Base-by-base conservation (phyloP, 2,113 vertebrate genomes). In the Chaetops frenatus region DNA sequence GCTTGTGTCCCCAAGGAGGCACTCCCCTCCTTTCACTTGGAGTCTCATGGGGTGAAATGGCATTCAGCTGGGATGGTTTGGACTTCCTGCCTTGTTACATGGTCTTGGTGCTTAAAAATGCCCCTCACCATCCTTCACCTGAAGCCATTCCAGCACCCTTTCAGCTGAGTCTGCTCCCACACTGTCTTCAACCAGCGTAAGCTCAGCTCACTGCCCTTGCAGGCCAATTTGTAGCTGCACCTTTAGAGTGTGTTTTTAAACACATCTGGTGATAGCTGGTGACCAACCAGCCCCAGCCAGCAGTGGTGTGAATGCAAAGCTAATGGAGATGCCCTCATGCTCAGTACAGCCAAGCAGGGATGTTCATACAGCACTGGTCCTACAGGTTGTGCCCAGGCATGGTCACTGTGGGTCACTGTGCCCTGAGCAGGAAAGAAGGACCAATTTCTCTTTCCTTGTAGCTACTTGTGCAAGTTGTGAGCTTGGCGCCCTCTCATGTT, bases 1-100 rank as follows among this genome's bases (percentile, higher is more conserved):
- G 17, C 58, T 65, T 40, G n/a, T 76, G 70, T 79, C 85, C 78
- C 87, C 65, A 47, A 74, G 93, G 93, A 94, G 87, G 87, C 84
- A 72, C 74, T 93, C 45, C 72, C 54, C 47, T 81, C 56, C 67
- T 81, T 47, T 42, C 56, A 16, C 36, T 83, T 33, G 0, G 2
- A 69, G 53, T 17, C 56, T 45, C 5, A 14, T 2, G 6, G 88
- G 53, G 22, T 70, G 7, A 28, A 35, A 50, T 54, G 66, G 45
- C 58, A 45, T 82, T 91, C 65, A 53, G 90, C 92, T 82, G 0
- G 11, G 45, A 36, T 65, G 81, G 57, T 67, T 67, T 90, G 58
- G 36, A 9, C 12, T 69, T 74, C 33, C 42, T 62, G 45, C 77
- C 8, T 1, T 0, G 12, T 62, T 69, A 13, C 2, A 1, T 22